Evolutionary conservation across 2,888 invertebrate genomes (phyloP).

Genomic region (Ceriagrion tenellum): DNA sequence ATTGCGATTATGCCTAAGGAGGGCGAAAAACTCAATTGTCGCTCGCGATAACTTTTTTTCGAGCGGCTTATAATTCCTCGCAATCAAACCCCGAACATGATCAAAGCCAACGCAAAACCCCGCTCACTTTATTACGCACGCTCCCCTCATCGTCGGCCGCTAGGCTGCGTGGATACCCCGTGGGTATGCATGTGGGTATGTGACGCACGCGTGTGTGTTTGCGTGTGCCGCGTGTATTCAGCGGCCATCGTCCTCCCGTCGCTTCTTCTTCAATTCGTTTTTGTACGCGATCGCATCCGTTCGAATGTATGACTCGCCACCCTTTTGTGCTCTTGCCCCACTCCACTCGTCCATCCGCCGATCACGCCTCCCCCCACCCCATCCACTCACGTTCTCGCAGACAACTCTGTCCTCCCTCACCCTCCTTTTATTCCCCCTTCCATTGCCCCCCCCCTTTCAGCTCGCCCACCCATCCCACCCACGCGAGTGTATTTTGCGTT

Average conservation of each 20-base stretch:
- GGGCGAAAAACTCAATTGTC: no score
- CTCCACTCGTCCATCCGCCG: not conserved
- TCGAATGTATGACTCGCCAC: not conserved
- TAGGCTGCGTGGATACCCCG: no score
- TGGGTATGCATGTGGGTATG: no score
- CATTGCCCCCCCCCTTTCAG: not conserved
- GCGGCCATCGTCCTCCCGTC: not conserved
- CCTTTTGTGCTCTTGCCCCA: not conserved
- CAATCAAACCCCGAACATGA: no score
- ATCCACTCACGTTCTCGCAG: no score
- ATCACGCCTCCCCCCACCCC: not conserved
- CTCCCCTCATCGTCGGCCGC: no score
- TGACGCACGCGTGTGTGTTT: no score
- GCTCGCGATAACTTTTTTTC: no score
- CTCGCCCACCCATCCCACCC: not conserved
- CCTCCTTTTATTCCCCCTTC: not conserved
- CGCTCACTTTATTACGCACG: no score
- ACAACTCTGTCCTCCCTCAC: not conserved
- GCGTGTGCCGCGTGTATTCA: not conserved
- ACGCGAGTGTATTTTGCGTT: slow-evolving; percentile 30
- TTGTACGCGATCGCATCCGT: not conserved
- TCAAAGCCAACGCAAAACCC: no score
- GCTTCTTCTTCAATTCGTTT: not conserved
- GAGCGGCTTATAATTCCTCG: no score
- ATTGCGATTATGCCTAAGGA: no score